Conservation (phyloP, 2,113 vertebrate species). For the Phalacrocorax aristotelis region DNA sequence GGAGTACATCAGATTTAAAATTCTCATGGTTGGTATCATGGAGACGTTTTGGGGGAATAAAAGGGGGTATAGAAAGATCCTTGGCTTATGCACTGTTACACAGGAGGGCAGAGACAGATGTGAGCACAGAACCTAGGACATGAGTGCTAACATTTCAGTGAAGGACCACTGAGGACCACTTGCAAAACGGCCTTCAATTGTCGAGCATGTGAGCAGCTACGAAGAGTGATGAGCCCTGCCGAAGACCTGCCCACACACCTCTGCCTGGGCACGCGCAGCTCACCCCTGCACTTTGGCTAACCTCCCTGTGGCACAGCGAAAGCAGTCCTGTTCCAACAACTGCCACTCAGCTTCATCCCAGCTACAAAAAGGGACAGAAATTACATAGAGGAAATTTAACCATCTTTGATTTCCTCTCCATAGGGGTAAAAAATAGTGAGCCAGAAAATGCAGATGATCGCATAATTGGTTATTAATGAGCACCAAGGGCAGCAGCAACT, state of each 20-base stretch:
- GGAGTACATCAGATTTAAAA: background rate
- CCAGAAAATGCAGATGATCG: constrained; percentile 3
- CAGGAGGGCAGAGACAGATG: background rate
- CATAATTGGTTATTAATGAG: constrained; percentile 46
- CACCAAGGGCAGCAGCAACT: background rate
- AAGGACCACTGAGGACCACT: background rate
- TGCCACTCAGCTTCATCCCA: background rate
- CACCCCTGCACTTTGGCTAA: background rate
- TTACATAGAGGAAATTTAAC: background rate
- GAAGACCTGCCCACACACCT: background rate
- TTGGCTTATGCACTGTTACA: background rate
- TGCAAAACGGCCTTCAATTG: background rate
- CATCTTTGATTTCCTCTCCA: background rate
- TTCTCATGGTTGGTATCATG: background rate
- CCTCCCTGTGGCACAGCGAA: background rate
- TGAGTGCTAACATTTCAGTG: rapidly evolving
- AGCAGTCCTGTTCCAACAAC: background rate
- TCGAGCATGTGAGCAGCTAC: background rate
- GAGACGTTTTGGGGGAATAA: background rate
- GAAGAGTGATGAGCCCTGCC: background rate
- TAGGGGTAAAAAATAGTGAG: background rate
- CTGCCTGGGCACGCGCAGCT: background rate
- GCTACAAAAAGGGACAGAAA: background rate
- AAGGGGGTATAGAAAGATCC: background rate
- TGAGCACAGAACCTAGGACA: background rate